Percentiles rank a stretch among this genome's conserved stretches.
Conservation (phyloP, 2,113 vertebrate genomes). For the Turnix velox region DNA sequence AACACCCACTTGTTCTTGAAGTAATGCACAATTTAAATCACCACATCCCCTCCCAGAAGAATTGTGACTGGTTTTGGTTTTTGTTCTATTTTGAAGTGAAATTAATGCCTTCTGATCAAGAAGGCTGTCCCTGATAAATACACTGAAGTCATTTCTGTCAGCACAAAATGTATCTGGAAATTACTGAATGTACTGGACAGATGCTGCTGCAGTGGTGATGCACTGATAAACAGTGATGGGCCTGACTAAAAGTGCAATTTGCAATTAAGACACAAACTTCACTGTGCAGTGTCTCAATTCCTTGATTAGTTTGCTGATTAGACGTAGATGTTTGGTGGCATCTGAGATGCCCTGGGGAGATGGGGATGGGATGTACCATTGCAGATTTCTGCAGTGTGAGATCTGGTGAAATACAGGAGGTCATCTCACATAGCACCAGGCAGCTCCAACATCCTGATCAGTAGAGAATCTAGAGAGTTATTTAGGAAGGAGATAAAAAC, state of each 20-base stretch:
- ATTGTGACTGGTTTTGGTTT: not conserved
- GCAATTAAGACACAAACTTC: not conserved
- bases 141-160: not conserved
- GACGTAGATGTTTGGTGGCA: not conserved
- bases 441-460: not conserved
- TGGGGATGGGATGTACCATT: not conserved
- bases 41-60: not conserved
- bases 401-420: not conserved
- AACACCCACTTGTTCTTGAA: not conserved
- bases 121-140: not conserved
- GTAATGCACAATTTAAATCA: not conserved
- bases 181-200: not conserved
- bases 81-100: not conserved
- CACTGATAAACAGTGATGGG: not conserved
- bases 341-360: not conserved
- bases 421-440: not conserved
- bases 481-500: slow-evolving; percentile 21
- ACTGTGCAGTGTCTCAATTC: not conserved
- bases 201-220: not conserved
- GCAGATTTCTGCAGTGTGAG: not conserved
- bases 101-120: not conserved
- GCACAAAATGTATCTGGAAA: not conserved
- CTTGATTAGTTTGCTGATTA: not conserved
- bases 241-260: not conserved
- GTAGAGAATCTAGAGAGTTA: not conserved